Conservation (phyloP, 92 coral and sea anemone genomes). For the Galaxea fascicularis region DNA sequence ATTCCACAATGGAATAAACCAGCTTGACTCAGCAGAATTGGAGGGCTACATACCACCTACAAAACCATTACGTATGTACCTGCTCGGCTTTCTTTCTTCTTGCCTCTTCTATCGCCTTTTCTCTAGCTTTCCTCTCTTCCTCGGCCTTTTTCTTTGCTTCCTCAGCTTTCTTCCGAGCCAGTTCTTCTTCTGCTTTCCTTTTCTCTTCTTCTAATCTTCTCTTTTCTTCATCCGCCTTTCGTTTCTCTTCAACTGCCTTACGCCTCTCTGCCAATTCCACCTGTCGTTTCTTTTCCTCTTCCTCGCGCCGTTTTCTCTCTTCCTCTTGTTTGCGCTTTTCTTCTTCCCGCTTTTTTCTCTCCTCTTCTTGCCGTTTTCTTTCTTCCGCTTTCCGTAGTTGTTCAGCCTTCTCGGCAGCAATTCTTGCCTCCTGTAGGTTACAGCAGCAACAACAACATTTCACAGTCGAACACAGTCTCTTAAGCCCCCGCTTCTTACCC, state of each 20-base stretch:
- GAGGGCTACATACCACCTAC: too few species aligned
- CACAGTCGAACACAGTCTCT: too few species aligned
- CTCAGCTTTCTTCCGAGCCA: constrained; percentile 51
- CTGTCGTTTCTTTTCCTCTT: constrained; percentile 54
- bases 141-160: constrained; percentile 60
- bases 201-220: constrained; percentile 69
- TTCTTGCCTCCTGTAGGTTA: constrained; percentile 74
- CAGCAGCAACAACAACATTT: too few species aligned
- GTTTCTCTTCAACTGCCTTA: constrained; percentile 6
- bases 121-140: constrained; percentile 62
- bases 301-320: constrained; percentile 47
- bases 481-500: too few species aligned
- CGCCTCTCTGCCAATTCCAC: background rate
- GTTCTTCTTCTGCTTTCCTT: constrained; percentile 49
- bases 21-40: too few species aligned
- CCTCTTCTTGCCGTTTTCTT: constrained; percentile 53
- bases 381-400: constrained; percentile 71
- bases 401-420: constrained; percentile 79
- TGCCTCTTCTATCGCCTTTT: constrained; percentile 81
- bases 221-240: constrained; percentile 41
- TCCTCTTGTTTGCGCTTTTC: constrained; percentile 62
- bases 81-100: constrained; percentile 27
- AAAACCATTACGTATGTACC: background rate
- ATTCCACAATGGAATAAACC: too few species aligned
- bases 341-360: constrained; percentile 70